Evolutionary conservation across 1,140 invertebrate genomes (phyloP).

Genomic region (Atta texana): DNA sequence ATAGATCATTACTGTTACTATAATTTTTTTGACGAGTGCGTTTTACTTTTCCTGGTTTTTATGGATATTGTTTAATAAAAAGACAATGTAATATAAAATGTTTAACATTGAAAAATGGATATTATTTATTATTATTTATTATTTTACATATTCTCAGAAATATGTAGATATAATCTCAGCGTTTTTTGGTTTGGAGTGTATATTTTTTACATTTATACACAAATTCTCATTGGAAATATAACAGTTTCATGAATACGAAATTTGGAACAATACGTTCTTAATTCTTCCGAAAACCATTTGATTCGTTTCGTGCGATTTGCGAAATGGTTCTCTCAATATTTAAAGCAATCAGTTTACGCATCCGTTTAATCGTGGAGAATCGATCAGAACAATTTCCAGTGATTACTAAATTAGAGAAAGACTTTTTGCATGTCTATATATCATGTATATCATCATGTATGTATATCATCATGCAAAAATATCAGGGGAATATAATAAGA

Average conservation of each 20-base stretch:
- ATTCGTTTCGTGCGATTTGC: slow-evolving; percentile 10
- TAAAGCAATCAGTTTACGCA: background rate
- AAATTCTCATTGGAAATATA: background rate
- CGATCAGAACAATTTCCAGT: background rate
- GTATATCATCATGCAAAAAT: background rate
- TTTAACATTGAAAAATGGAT: background rate
- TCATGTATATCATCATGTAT: background rate
- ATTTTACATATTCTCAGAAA: background rate
- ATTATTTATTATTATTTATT: too few species aligned
- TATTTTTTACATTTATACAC: background rate
- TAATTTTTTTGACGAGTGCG: background rate
- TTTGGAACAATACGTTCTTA: background rate
- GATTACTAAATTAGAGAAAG: slow-evolving; percentile 3
- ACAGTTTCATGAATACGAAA: background rate
- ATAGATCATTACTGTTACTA: background rate
- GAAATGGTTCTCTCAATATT: background rate
- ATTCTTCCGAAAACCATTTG: background rate
- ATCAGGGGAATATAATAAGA: background rate
- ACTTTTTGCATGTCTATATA: slow-evolving; percentile 14
- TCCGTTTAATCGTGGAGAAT: background rate
- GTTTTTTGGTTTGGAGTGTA: background rate
- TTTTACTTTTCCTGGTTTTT: background rate
- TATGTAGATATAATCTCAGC: background rate
- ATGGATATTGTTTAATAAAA: background rate
- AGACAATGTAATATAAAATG: background rate